These are phyloP conservation scores for Drymonia ruficornis DNA, from an alignment of 2,888 invertebrate species.

Conservation along the genomic window DNA sequence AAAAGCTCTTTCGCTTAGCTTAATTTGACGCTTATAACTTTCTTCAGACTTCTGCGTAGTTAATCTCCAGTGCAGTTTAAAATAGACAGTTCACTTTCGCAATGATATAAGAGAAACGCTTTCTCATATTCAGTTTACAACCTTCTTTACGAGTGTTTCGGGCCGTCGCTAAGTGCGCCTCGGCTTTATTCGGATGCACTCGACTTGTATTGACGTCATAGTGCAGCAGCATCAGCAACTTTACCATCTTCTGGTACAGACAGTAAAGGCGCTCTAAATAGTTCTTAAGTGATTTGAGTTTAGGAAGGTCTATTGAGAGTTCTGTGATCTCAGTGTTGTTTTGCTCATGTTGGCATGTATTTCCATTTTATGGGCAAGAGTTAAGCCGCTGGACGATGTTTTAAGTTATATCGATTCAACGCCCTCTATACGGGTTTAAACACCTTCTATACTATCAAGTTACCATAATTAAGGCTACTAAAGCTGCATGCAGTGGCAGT, in stretches of 20 bases:
- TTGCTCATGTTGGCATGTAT: too few relatives aligned
- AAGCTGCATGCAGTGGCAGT: too few relatives aligned
- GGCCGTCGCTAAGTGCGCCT: slow-evolving; percentile 36
- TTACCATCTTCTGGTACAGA: slow-evolving; percentile 26
- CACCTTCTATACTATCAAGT: too few relatives aligned
- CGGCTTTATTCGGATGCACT: slow-evolving; percentile 33
- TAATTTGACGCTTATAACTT: too few relatives aligned
- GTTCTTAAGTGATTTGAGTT: slow-evolving; percentile 34
- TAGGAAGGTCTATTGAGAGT: slow-evolving; percentile 26
- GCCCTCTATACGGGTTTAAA: too few relatives aligned
- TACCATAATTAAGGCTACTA: too few relatives aligned
- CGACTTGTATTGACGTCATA: slow-evolving; percentile 46
- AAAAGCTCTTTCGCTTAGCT: too few relatives aligned
- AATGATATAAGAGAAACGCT: slow-evolving; percentile 15
- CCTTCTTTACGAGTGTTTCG: slow-evolving; percentile 45
- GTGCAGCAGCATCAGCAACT: slow-evolving; percentile 29
- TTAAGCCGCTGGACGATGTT: too few relatives aligned
- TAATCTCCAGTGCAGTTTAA: background rate
- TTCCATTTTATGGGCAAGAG: too few relatives aligned
- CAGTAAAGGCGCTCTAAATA: slow-evolving; percentile 43
- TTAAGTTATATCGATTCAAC: too few relatives aligned
- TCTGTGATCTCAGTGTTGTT: slow-evolving; percentile 17
- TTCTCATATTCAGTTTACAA: slow-evolving; percentile 36
- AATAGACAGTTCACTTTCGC: background rate
- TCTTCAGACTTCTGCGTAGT: too few relatives aligned